Evolutionary conservation across 2,113 vertebrate genomes (phyloP), one percentile per base, ranked within the genome.

Genomic region (Myxocyprinus asiaticus): DNA sequence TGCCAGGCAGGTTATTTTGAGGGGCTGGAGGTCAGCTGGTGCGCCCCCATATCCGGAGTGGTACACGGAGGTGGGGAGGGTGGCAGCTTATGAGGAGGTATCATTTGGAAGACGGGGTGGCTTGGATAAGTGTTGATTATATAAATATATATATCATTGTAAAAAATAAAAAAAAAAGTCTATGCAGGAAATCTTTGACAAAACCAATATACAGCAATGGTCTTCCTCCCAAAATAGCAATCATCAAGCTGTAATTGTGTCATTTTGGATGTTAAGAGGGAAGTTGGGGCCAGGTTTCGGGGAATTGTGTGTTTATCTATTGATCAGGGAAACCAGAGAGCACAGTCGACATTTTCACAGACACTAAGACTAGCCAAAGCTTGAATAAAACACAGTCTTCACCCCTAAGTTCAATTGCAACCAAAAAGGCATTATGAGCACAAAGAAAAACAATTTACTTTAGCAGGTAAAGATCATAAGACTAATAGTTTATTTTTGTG

Each of bases 321-420:
- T 70, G 79, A 84, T 84, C 70, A 75, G 75, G 44, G 79, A 81
- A 84, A 81, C 66, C 43, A 65, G 76, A 78, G 76, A 81, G 53
- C 75, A 50, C 74, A 51, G 75, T 64, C 65, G 55, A 65, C 51
- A 70, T 70, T 55, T 59, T 65, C 4, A 17, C 55, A 76, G 69
- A 75, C 44, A 45, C 9, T 51, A 78, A 81, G 10, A 58, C 73
- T 61, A 59, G 76, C 67, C 82, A 67, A 80, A 66, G 55, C 17
- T 15, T 50, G 15, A 48, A 81, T 69, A 11, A 63, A 74, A 22
- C 22, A 69, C 22, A 69, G 58, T 58, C 69, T 71, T 50, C 58
- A 48, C 59, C 7, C 55, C 70, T 59, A 69, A 77, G 51, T 77
- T 64, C 55, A 59, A 44, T 78, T 78, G 66, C 72, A 84, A 53